Base-by-base conservation (phyloP, 1,140 invertebrate genomes). In the Stegodyphus mimosarum region DNA sequence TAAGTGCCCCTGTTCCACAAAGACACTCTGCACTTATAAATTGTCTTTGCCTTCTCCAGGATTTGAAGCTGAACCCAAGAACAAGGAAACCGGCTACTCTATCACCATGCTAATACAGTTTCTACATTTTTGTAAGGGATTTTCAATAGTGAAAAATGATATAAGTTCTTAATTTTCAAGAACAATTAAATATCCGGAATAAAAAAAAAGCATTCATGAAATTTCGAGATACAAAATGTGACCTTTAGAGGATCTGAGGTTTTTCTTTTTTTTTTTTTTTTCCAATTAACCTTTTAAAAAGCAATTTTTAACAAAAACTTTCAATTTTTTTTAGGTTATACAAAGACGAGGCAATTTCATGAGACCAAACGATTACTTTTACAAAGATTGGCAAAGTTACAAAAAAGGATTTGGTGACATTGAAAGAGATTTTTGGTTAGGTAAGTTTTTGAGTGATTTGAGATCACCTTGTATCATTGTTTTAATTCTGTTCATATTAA, bases 341-440 rank as follows among this genome's bases (percentile, higher is more conserved):
- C 74, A 76, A 33, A 33, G 33, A 33, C 33, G 33, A 33, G 33
- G 33, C 33, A 33, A 33, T 33, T 33, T 33, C 33, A 96, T 5
- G 92, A 93, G 15, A 33, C 74, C 74, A 48, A 76, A 76, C 9
- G 55, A 76, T 63, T 76, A 89, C 80, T 92, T 91, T 87, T 89
- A 90, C 87, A 89, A 90, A 17, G 88, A 89, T 6, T 92, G 91
- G 91, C 81, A 89, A 18, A 91, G 91, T 83, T 92, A 92, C 88
- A 90, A 90, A 87, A 81, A 88, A 48, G 91, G 91, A 7, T 92
- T 92, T 85, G 91, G 91, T 15, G 88, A 90, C 72, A 80, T 91
- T 10, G 87, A 75, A 10, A 87, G 88, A 13, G 91, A 92, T 83
- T 91, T 89, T 87, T 92, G 91, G 91, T 84, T 92, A 18, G 80